Conservation (phyloP, 30 jellyfish, hydroid and myxozoan genomes). For the Catostylus mosaicus region DNA sequence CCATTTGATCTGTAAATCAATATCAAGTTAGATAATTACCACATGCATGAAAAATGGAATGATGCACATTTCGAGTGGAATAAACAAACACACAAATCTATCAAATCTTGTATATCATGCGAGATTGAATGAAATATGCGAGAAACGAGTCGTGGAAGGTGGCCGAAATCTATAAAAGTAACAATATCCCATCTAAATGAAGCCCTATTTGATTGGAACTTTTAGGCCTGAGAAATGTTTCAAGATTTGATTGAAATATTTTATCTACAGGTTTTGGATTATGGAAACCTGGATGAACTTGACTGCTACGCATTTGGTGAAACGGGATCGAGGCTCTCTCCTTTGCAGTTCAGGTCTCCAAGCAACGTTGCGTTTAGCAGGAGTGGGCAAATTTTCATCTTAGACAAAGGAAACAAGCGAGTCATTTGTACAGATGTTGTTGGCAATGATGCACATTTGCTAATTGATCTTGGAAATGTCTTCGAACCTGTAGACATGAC, state of each 20-base stretch:
- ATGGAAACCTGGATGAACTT: conserved; percentile 47
- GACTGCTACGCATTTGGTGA: conserved; percentile 53
- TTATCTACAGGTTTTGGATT: conserved; percentile 35
- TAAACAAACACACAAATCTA: too few species aligned
- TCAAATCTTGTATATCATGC: too few species aligned
- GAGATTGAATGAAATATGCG: too few species aligned
- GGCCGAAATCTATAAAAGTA: too few species aligned
- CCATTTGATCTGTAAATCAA: too few species aligned
- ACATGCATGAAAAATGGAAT: too few species aligned
- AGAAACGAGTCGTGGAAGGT: too few species aligned
- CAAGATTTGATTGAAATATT: not conserved
- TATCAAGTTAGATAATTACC: too few species aligned
- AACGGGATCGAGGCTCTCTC: conserved; percentile 52
- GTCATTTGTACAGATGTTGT: conserved; percentile 15
- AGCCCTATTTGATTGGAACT: not conserved
- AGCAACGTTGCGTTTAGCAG: conserved; percentile 19
- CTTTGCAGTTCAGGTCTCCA: conserved; percentile 49
- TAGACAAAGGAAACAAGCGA: conserved; percentile 59
- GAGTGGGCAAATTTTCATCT: conserved; percentile 16
- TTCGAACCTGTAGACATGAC: conserved; percentile 57
- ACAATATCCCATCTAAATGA: not conserved
- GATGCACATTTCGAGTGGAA: too few species aligned
- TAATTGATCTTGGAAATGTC: conserved; percentile 24
- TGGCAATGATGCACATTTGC: conserved; percentile 16
- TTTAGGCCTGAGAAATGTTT: not conserved